Percentiles rank a stretch among this genome's conserved stretches.
These are phyloP conservation scores for Celastrina argiolus DNA, from an alignment of 2,888 invertebrate species.

Conservation along the genomic window DNA sequence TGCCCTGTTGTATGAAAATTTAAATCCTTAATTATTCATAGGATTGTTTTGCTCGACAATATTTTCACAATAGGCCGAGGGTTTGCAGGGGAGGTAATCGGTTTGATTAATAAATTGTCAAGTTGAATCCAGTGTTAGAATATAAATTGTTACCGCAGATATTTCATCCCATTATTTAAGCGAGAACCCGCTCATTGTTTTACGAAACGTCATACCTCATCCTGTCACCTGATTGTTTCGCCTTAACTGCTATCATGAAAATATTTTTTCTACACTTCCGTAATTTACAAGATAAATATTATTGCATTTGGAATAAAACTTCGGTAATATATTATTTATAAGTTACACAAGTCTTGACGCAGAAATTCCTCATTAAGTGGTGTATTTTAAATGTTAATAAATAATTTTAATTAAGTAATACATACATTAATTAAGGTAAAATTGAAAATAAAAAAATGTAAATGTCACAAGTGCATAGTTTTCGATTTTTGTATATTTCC, in stretches of 20 bases:
- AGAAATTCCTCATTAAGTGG: neutral
- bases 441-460: too few relatives aligned
- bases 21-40: conserved; percentile 78
- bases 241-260: conserved; percentile 34
- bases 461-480: too few relatives aligned
- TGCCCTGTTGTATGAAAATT: conserved; percentile 74
- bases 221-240: conserved; percentile 73
- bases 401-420: too few relatives aligned
- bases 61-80: conserved; percentile 75
- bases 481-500: too few relatives aligned
- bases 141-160: conserved; percentile 77
- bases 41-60: conserved; percentile 74
- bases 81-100: conserved; percentile 72
- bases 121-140: conserved; percentile 75
- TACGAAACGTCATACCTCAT: conserved; percentile 73
- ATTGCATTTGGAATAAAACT: neutral
- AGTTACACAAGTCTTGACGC: neutral
- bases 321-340: neutral
- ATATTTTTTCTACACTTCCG: conserved; percentile 16
- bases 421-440: neutral
- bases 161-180: conserved; percentile 73
- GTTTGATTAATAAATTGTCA: conserved; percentile 79
- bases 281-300: neutral
- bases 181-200: conserved; percentile 72
- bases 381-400: too few relatives aligned